phyloP scores from a whole-genome alignment of 2,797 vertebrate genomes.

The Tinamus major region DNA sequence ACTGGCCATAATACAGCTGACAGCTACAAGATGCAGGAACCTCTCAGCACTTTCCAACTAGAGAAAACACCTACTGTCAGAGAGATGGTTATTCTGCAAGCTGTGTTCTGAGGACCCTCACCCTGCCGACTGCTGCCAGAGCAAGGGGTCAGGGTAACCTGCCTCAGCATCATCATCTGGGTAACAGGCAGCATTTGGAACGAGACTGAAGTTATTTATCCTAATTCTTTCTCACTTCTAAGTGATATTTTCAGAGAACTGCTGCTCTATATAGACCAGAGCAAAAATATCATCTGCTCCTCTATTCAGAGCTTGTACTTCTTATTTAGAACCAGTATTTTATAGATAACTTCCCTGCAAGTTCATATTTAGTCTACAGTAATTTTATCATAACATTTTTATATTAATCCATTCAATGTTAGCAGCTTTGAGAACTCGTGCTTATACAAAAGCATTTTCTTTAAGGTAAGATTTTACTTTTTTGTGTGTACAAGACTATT shows the following conservation, averaged over 20 bases:
- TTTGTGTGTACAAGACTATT: background rate
- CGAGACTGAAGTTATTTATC: background rate
- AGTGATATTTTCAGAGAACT: conserved; percentile 4
- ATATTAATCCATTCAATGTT: background rate
- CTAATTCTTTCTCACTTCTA: conserved; percentile 15
- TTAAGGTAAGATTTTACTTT: background rate
- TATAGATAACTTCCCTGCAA: background rate
- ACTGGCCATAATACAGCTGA: background rate
- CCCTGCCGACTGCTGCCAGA: background rate
- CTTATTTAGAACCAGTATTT: background rate
- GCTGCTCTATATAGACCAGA: conserved; percentile 2
- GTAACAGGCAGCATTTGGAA: conserved; percentile 8
- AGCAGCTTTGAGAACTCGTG: background rate
- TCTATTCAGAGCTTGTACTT: background rate
- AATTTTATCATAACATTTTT: background rate
- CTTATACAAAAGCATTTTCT: background rate
- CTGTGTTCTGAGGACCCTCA: background rate
- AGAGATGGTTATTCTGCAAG: background rate
- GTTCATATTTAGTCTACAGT: background rate
- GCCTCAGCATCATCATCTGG: conserved; percentile 57
- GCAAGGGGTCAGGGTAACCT: conserved; percentile 37
- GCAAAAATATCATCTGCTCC: background rate
- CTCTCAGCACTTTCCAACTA: background rate
- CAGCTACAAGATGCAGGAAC: background rate
- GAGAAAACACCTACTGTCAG: background rate